These are phyloP conservation scores for Hirtodrosophila trivittata DNA, from an alignment of 2,888 invertebrate genomes.

Conservation along the genomic window DNA sequence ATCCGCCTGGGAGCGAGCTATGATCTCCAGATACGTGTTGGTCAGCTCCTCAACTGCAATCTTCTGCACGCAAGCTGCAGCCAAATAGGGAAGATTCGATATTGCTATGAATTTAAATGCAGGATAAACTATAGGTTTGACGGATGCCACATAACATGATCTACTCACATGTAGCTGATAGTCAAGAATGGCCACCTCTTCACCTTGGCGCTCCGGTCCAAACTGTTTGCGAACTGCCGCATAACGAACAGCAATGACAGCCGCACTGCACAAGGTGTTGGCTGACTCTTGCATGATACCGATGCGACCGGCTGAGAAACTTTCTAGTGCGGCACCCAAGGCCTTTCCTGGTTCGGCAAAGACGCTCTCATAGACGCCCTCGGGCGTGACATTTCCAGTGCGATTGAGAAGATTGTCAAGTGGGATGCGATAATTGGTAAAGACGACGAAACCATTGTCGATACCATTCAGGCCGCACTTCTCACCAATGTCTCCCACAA, in stretches of 20 bases:
- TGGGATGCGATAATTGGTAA: constrained; percentile 94
- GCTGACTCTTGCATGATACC: constrained; percentile 87
- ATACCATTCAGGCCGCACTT: constrained; percentile 96
- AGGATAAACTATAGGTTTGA: not conserved
- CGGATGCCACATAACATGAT: not conserved
- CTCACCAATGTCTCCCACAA: constrained; percentile 96
- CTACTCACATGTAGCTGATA: constrained; percentile 89
- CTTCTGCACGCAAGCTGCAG: constrained; percentile 87
- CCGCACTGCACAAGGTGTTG: constrained; percentile 86
- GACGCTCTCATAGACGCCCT: constrained; percentile 94
- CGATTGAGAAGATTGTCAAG: constrained; percentile 93
- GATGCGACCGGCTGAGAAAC: constrained; percentile 92
- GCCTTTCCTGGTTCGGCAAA: constrained; percentile 94
- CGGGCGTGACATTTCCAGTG: constrained; percentile 94
- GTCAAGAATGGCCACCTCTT: constrained; percentile 90
- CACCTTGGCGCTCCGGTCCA: constrained; percentile 86
- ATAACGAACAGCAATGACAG: constrained; percentile 91
- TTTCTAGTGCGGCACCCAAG: constrained; percentile 93
- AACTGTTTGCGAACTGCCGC: constrained; percentile 92
- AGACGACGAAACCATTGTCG: constrained; percentile 96
- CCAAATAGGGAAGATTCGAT: constrained; percentile 89
- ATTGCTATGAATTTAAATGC: constrained; percentile 86
- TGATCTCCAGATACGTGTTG: constrained; percentile 87
- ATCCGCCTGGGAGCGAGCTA: constrained; percentile 86
- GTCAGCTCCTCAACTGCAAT: constrained; percentile 88